Evolutionary conservation across 2,797 vertebrate genomes (phyloP), one percentile per base, ranked within the genome.

Genomic region (Sciurus vulgaris): DNA sequence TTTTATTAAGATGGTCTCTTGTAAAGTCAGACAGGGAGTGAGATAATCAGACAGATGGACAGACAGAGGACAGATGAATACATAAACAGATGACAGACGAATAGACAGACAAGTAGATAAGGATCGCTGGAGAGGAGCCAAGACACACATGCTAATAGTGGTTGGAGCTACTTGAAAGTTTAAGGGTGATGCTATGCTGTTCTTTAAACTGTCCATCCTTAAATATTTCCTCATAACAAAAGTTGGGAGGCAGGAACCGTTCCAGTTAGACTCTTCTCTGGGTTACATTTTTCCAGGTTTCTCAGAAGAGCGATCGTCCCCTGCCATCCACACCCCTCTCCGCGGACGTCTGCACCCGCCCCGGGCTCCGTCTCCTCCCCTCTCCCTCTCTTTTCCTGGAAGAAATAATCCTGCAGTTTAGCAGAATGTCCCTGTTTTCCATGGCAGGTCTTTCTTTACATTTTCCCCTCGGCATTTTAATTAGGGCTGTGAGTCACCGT

Each of bases 401-500:
- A 97, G 93, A 97, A 90, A 84, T 76, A 56, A 69, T 14, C 86
- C 84, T 51, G 69, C 72, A 61, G 93, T 88, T 94, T 76, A 96
- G 81, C 91, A 94, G 94, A 90, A 89, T 93, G 85, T 91, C 97
- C 91, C 82, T 95, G 73, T 81, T 97, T 95, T 79, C 93, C 70
- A 35, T 77, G 74, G 92, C 85, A 95, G 93, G 93, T 30, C 79
- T 94, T 83, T 92, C 97, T 94, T 97, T 96, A 96, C 92, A 76
- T 97, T 94, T 97, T 74, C 88, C 94, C 89, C 84, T 0, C 2
- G 92, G 97, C 96, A 82, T 96, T 97, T 97, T 94, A 97, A 96
- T 97, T 92, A 96, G 96, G 89, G 93, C 70, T 51, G 0, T 94
- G 97, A 98, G 97, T 98, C 98, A 98, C 96, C 47, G 76, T 54